These are phyloP conservation scores for Campopleginae sp. DNA, from an alignment of 2,888 invertebrate species.

Conservation along the genomic window DNA sequence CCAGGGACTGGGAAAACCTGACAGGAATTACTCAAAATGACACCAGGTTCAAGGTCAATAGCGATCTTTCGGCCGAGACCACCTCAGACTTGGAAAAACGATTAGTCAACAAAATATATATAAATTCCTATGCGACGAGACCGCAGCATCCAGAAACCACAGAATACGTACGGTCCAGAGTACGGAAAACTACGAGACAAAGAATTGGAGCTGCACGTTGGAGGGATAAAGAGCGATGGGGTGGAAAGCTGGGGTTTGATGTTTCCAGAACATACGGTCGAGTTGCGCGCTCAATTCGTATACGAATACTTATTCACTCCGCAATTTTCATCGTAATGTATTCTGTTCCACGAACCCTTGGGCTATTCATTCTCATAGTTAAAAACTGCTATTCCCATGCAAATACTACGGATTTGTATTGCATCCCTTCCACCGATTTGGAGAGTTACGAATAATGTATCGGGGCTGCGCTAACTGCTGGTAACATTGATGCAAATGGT, in stretches of 20 bases:
- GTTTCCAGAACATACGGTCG: conserved; percentile 1
- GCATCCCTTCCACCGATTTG: conserved; percentile 34
- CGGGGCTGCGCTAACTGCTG: conserved; percentile 6
- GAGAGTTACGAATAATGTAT: conserved; percentile 29
- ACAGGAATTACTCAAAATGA: no score
- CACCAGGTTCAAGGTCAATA: background rate
- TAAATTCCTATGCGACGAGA: background rate
- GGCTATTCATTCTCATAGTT: conserved; percentile 39
- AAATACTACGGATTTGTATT: conserved; percentile 20
- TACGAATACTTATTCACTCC: conserved; percentile 6
- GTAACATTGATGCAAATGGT: background rate
- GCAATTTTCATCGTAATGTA: conserved; percentile 31
- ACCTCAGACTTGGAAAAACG: background rate
- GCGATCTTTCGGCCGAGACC: background rate
- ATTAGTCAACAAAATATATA: background rate
- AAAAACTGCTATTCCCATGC: conserved; percentile 55
- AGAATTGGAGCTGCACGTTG: background rate
- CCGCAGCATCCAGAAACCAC: background rate
- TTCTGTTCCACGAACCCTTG: conserved; percentile 41
- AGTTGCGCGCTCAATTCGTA: background rate
- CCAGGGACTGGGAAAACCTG: no score
- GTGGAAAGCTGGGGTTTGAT: conserved; percentile 5
- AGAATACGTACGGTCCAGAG: background rate
- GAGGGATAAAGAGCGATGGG: background rate
- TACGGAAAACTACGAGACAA: background rate